phyloP scores from a whole-genome alignment of 2,888 invertebrate species.

The Limnephilus lunatus region DNA sequence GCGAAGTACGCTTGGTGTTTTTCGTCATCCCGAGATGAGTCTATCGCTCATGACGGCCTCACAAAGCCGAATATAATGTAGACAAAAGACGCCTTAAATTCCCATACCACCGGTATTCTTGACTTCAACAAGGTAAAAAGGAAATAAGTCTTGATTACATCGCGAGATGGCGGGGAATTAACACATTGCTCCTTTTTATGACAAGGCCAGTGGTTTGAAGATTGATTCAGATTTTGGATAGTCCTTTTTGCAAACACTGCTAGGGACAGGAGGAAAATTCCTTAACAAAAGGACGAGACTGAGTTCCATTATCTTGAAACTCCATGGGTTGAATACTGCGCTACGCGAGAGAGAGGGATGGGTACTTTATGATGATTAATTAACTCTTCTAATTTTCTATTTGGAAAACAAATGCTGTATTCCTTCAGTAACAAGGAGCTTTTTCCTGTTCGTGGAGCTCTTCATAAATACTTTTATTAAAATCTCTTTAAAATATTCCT shows the following conservation, averaged over 20 bases:
- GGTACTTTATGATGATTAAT: constrained; percentile 62
- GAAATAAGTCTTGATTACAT: constrained; percentile 15
- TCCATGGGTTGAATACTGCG: constrained; percentile 28
- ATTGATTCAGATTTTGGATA: constrained; percentile 47
- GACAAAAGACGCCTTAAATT: constrained; percentile 63
- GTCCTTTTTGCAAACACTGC: constrained; percentile 59
- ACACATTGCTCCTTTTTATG: constrained; percentile 22
- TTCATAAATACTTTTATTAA: background rate
- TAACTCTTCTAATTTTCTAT: constrained; percentile 36
- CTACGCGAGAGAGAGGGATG: constrained; percentile 25
- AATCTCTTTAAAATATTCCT: background rate
- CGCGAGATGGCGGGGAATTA: background rate
- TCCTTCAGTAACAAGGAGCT: background rate
- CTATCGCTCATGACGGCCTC: constrained; percentile 54
- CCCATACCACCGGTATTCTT: constrained; percentile 4
- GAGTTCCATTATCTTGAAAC: constrained; percentile 41
- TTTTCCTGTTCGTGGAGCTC: background rate
- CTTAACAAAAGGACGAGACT: constrained; percentile 51
- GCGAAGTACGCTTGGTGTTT: constrained; percentile 56
- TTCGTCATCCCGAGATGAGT: constrained; percentile 54
- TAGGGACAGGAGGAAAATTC: constrained; percentile 53
- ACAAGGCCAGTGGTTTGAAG: background rate
- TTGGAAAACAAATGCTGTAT: constrained; percentile 17
- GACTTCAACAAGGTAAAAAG: background rate
- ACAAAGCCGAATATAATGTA: constrained; percentile 61